phyloP scores from a whole-genome alignment of 2,888 invertebrate species.

The Glaucopsyche alexis region DNA sequence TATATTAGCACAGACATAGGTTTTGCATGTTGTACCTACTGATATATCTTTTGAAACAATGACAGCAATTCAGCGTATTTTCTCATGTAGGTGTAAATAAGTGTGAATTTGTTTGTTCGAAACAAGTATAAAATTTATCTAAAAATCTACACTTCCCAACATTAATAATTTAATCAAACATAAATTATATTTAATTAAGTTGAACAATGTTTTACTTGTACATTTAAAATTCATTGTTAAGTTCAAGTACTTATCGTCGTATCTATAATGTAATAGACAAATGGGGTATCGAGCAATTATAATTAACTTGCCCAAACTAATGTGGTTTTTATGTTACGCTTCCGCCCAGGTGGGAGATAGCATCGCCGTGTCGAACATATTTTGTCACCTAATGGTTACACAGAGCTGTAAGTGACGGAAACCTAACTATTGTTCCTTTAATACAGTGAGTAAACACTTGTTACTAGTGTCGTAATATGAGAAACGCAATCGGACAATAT shows the following conservation, averaged over 20 bases:
- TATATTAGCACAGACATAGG: too few species aligned
- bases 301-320: slow-evolving; percentile 56
- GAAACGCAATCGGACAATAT: too few species aligned
- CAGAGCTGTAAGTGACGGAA: slow-evolving; percentile 1
- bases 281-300: slow-evolving; percentile 41
- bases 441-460: neutral
- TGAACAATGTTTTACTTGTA: neutral
- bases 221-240: slow-evolving; percentile 26
- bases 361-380: slow-evolving; percentile 56
- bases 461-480: neutral
- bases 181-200: neutral
- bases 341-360: slow-evolving; percentile 76
- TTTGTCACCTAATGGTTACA: slow-evolving; percentile 51
- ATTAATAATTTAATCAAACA: slow-evolving; percentile 3
- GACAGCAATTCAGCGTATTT: too few species aligned
- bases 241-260: slow-evolving; percentile 35
- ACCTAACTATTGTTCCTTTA: neutral
- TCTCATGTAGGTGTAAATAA: too few species aligned
- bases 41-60: too few species aligned
- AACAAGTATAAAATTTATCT: neutral
- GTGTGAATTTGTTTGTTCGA: too few species aligned
- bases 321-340: slow-evolving; percentile 76
- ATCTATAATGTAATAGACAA: slow-evolving; percentile 40
- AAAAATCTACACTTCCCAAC: neutral
- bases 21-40: too few species aligned